Base-by-base conservation (phyloP, 2,113 vertebrate species). In the Tachysurus vachellii region DNA sequence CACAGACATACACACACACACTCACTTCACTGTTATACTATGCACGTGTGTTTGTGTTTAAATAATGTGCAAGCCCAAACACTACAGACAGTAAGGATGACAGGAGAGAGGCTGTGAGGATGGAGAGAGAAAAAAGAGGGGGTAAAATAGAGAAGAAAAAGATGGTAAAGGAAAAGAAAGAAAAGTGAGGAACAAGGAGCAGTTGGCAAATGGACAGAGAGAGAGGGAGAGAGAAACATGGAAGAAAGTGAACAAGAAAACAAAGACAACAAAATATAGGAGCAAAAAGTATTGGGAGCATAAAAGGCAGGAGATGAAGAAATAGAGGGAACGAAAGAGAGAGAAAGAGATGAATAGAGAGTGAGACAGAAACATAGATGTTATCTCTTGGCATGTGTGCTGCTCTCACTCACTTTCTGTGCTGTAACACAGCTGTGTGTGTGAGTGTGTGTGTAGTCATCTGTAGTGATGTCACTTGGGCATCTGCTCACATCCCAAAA, bases 381-480 rank as follows among this genome's bases (percentile, higher is more conserved):
- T 57, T 54, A 57, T 53, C n/a, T 80, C 13, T 80, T 36, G 53
- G 54, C 21, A 16, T 56, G 76, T 80, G n/a, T 79, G 54, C 12
- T 12, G 19, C 16, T 50, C 8, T 8, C 2, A 56, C 26, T 59
- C 17, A 56, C n/a, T 80, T 53, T 56, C 11, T 56, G 28, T 47
- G 0, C 36, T 44, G 5, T 75, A 75, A 47, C 42, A 19, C 70
- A 73, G 70, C 36, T 73, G 19, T 80, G n/a, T 80, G 53, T 80
- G 26, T 81, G 13, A 44, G 14, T 62, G 56, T 80, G 47, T 80
- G 73, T 77, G 80, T 84, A 7, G 86, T 80, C 42, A 23, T 85
- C 70, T 80, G 64, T 80, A 85, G 85, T 83, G 86, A 83, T 88
- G 80, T 83, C 76, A 89, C 83, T 80, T 64, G 84, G 81, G 84